Conservation (phyloP, 1,140 invertebrate species). For the Heliconius eleuchia region DNA sequence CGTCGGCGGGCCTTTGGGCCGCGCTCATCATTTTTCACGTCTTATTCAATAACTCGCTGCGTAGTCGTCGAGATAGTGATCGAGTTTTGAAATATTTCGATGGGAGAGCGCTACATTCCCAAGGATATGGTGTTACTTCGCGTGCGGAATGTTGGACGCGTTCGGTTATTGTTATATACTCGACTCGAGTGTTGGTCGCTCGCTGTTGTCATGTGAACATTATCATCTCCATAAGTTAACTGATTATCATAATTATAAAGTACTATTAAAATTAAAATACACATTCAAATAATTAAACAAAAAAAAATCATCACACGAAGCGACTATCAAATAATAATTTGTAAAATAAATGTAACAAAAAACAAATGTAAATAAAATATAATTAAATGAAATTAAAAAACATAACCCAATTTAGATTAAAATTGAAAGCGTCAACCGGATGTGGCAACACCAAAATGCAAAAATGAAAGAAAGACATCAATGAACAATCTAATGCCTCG, state of each 20-base stretch:
- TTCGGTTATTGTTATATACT: conserved; percentile 54
- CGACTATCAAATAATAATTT: not conserved
- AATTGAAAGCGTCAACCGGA: conserved; percentile 47
- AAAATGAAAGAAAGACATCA: conserved; percentile 53
- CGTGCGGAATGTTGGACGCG: conserved; percentile 70
- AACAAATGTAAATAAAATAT: not conserved
- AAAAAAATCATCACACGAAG: not conserved
- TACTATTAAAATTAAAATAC: not conserved
- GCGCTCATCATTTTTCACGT: conserved; percentile 79
- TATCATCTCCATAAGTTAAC: not conserved
- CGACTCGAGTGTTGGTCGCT: conserved; percentile 18
- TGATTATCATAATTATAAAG: not conserved
- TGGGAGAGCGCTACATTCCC: conserved; percentile 75
- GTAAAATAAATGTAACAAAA: not conserved
- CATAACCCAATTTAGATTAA: conserved; percentile 31
- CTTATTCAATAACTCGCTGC: conserved; percentile 78
- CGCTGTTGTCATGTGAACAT: conserved; percentile 35
- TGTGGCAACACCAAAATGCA: conserved; percentile 45
- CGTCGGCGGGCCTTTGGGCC: conserved; percentile 72
- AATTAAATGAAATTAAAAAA: not conserved
- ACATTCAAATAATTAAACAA: not conserved
- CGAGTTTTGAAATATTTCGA: conserved; percentile 78
- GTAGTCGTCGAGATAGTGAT: conserved; percentile 76
- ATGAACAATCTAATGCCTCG: conserved; percentile 57
- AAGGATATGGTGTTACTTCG: conserved; percentile 81